phyloP scores from a whole-genome alignment of 2,797 vertebrate species.

The Manis javanica region DNA sequence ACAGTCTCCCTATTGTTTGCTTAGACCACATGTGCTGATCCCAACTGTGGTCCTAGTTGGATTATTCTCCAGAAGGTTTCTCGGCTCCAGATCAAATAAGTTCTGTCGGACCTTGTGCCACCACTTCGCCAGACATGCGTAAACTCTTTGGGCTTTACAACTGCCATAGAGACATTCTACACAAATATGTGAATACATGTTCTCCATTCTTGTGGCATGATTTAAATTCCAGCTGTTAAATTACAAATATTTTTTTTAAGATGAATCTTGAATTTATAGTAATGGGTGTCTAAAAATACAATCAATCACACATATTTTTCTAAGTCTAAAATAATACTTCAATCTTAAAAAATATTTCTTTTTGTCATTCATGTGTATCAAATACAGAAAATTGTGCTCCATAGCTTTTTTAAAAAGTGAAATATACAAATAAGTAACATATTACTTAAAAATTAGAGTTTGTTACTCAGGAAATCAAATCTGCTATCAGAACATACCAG shows the following conservation, averaged over 20 bases:
- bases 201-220: neutral
- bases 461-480: neutral
- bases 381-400: neutral
- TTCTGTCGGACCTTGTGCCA: neutral
- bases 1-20: neutral
- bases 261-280: neutral
- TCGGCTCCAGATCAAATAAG: neutral
- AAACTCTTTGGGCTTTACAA: neutral
- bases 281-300: neutral
- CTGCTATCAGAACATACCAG: neutral
- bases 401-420: neutral
- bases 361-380: neutral
- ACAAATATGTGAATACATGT: neutral
- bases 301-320: neutral
- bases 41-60: neutral
- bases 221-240: constrained; percentile 21
- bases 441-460: constrained; percentile 15
- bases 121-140: neutral
- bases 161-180: neutral
- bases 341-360: neutral
- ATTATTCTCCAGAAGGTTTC: neutral
- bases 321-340: neutral
- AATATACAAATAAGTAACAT: neutral
- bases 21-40: neutral
- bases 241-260: neutral